Base-by-base conservation (phyloP, 2,888 invertebrate species). In the Machimus rusticus region DNA sequence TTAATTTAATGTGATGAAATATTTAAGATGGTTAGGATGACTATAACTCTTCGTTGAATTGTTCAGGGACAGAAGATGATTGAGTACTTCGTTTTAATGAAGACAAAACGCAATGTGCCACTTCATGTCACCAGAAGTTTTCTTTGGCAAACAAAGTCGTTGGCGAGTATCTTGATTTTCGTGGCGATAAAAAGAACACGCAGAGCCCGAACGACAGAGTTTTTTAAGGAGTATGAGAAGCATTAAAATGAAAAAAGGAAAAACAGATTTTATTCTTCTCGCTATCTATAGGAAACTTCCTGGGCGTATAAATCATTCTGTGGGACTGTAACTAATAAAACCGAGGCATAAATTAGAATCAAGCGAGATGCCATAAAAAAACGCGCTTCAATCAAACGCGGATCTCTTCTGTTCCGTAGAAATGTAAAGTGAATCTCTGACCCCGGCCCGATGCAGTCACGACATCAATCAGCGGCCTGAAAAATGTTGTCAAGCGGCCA, bases 341-440 rank as follows among this genome's bases (percentile, higher is more conserved):
- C 55, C 57, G 82, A 37, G 57, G 34, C 51, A 82, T 57, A 82
- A 82, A 82, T 82, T 31, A 57, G 31, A 82, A 37, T 82, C 66
- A 66, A 82, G 57, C 57, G 82, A 57, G 57, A 31, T 19, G 12
- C 37, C 55, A 82, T 82, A 51, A 82, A 82, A 82, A 82, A 82
- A 82, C 12, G 82, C 37, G 34, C 57, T 82, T 57, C 39, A 82
- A 82, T 82, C 82, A 82, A n/a, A 57, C 31, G 28, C 31, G 28
- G 14, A 82, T 8, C 31, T n/a, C 16, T n/a, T 16, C 81, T 55
- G 19, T 82, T 82, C 66, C 37, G 4, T 28, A 37, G 82, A 82
- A 34, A 82, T 39, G 82, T 82, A 82, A 82, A 82, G 55, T 82
- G 82, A 82, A 82, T 82, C 82, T 82, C 31, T 82, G 82, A 82